phyloP scores from a whole-genome alignment of 2,888 invertebrate genomes.

The Pterostichus madidus region DNA sequence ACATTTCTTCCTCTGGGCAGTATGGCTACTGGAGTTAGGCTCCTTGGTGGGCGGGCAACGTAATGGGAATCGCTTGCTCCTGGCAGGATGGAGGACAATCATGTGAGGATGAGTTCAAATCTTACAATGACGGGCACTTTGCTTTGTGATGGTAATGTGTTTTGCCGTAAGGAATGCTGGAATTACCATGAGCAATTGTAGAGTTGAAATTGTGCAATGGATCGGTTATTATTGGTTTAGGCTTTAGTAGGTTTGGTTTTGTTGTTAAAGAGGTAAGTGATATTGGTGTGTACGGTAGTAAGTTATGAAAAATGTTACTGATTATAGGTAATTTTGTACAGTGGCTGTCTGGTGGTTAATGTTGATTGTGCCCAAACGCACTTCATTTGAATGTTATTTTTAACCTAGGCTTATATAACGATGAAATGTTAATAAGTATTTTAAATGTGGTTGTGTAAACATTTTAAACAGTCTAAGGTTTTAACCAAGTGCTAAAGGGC shows the following conservation, averaged over 20 bases:
- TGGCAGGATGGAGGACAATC: neutral
- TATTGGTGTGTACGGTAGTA: conserved; percentile 24
- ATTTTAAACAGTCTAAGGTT: no score
- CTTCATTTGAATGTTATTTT: no score
- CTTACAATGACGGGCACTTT: neutral
- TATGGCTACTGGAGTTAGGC: conserved; percentile 46
- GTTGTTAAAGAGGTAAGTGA: neutral
- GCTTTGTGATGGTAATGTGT: conserved; percentile 25
- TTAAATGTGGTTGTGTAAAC: no score
- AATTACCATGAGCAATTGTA: conserved; percentile 38
- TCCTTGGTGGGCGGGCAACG: conserved; percentile 22
- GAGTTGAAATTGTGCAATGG: neutral
- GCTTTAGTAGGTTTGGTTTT: neutral
- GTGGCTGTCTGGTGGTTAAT: no score
- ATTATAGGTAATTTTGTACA: conserved; percentile 20
- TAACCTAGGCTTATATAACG: no score
- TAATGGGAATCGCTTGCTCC: conserved; percentile 8
- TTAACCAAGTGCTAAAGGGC: no score
- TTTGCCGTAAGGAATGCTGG: neutral
- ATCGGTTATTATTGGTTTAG: conserved; percentile 1
- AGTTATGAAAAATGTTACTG: conserved; percentile 36
- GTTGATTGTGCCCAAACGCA: no score
- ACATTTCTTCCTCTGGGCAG: neutral
- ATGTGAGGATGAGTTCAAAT: no score
- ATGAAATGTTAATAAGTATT: no score